These are phyloP conservation scores for Noctilio leporinus DNA, from an alignment of 2,113 vertebrate genomes.

Conservation along the genomic window DNA sequence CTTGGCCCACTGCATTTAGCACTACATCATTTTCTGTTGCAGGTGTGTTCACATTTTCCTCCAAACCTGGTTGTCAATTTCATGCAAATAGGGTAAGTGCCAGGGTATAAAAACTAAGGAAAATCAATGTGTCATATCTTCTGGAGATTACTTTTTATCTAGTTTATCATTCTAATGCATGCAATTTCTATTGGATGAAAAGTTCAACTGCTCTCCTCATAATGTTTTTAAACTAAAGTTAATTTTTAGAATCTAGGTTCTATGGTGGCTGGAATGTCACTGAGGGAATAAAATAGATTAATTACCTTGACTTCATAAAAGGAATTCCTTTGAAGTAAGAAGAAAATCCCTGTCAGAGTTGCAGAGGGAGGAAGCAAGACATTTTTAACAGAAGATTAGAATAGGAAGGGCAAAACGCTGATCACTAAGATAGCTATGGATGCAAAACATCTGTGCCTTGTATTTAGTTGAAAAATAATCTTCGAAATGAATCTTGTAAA, in stretches of 20 bases:
- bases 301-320: slow-evolving; percentile 54
- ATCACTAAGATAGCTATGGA: background rate
- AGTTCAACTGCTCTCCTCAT: background rate
- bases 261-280: background rate
- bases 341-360: background rate
- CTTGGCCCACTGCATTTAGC: background rate
- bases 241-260: slow-evolving; percentile 15
- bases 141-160: background rate
- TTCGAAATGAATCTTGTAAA: background rate
- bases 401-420: background rate
- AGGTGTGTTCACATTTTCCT: background rate
- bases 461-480: background rate
- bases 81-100: background rate
- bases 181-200: background rate
- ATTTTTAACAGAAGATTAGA: background rate
- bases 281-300: slow-evolving; percentile 50
- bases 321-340: background rate
- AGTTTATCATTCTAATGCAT: background rate
- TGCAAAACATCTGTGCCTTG: background rate
- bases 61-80: background rate
- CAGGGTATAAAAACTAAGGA: background rate
- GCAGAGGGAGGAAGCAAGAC: background rate
- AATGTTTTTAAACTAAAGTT: slow-evolving; percentile 32
- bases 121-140: background rate
- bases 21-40: background rate